These are phyloP conservation scores for Hassar affinis DNA, from an alignment of 2,113 vertebrate genomes.

Conservation along the genomic window DNA sequence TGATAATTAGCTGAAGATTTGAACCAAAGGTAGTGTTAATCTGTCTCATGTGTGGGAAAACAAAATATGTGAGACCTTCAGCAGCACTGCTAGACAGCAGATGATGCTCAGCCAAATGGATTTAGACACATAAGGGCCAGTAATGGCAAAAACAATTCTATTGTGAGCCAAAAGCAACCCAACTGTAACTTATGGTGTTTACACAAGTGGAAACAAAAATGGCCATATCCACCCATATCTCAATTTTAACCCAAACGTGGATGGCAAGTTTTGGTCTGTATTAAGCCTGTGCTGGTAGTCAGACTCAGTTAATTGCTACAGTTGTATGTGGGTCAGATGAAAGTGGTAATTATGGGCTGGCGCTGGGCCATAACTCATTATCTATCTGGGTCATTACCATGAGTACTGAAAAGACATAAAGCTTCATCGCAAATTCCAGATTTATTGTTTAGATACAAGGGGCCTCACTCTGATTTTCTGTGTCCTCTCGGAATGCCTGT, in stretches of 20 bases:
- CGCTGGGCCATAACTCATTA: slow-evolving; percentile 3
- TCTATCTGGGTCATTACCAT: slow-evolving; percentile 15
- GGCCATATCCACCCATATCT: neutral
- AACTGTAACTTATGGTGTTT: neutral
- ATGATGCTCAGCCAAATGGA: slow-evolving; percentile 13
- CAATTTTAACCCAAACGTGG: neutral
- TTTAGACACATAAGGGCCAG: slow-evolving; percentile 13
- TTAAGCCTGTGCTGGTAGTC: neutral
- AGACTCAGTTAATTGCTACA: slow-evolving; percentile 12
- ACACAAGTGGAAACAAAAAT: neutral
- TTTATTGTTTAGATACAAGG: neutral
- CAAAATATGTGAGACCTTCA: slow-evolving; percentile 3
- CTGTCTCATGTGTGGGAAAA: slow-evolving; percentile 7
- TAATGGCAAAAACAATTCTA: neutral
- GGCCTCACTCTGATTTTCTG: neutral
- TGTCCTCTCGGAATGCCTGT: too few species aligned
- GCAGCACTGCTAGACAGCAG: neutral
- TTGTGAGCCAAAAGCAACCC: slow-evolving; percentile 2
- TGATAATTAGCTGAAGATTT: slow-evolving; percentile 16
- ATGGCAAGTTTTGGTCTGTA: neutral
- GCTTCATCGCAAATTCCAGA: neutral
- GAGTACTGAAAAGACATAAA: slow-evolving; percentile 6
- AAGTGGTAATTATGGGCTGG: slow-evolving; percentile 17
- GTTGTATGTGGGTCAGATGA: slow-evolving; percentile 21
- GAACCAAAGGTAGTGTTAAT: slow-evolving; percentile 11